Evolutionary conservation across 2,113 vertebrate genomes (phyloP), one percentile per base, ranked within the genome.

Genomic region (Sisor rabdophorus): DNA sequence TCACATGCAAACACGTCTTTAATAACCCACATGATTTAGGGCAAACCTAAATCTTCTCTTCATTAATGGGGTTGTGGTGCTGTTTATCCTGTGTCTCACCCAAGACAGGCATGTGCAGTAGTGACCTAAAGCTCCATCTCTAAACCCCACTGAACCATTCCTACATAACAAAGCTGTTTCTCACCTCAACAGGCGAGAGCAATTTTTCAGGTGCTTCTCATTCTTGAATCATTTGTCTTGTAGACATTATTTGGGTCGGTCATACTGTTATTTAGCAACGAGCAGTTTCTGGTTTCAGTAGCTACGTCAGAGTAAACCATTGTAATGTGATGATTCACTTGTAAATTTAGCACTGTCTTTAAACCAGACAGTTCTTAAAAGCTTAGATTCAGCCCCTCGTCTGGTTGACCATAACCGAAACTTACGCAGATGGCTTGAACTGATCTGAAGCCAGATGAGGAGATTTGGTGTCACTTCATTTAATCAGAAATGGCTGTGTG

Each of bases 361-460:
- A 68, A 30, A 24, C n/a, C 15, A 67, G 50, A 40, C 50, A 44
- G 47, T 56, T 58, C 63, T 65, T 74, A 32, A 52, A 76, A 47
- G 54, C 40, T 2, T 16, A 15, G 32, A 24, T 68, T 55, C 15
- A 55, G n/a, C 16, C 61, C 40, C 11, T 36, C 26, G 40, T 24
- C 68, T 70, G 71, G 36, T 48, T 50, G 58, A 54, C 70, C 50
- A 60, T 72, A 72, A 72, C 68, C 24, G 58, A 72, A 64, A 78
- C 68, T 78, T 61, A 55, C 59, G 22, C 77, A 78, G 77, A 78
- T 78, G 77, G 77, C 59, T 65, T 16, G 17, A 44, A 72, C 50
- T 64, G 50, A 78, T 78, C 59, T 78, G 77, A 72, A 48, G 77
- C 64, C 79, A 80, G 79, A 80, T 70, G 73, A 80, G 78, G 63